Percentiles rank a stretch among this genome's conserved stretches.
phyloP scores from a whole-genome alignment of 2,888 invertebrate genomes.

The Tyria jacobaeae region DNA sequence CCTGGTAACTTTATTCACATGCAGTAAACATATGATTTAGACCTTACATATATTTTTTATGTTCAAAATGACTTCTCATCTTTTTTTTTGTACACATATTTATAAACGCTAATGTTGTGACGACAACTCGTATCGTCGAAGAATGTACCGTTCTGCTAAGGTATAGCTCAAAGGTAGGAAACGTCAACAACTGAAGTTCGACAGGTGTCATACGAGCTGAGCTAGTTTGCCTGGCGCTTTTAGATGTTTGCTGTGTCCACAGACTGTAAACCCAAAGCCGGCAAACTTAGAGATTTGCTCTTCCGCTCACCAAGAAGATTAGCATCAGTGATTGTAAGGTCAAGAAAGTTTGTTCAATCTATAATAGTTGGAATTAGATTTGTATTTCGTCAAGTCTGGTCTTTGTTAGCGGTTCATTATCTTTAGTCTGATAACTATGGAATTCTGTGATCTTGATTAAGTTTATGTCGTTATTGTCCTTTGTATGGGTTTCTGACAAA shows the following conservation, averaged over 20 bases:
- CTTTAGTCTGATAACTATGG: slow-evolving; percentile 30
- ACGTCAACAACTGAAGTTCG: slow-evolving; percentile 62
- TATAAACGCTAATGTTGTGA: neutral
- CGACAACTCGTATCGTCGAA: neutral
- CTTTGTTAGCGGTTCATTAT: slow-evolving; percentile 43
- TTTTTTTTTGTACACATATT: neutral
- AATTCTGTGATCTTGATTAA: slow-evolving; percentile 36
- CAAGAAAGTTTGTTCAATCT: slow-evolving; percentile 53
- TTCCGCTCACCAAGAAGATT: slow-evolving; percentile 65
- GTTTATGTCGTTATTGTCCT: slow-evolving; percentile 30
- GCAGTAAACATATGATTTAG: neutral
- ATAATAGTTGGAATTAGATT: slow-evolving; percentile 51
- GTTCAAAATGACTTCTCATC: neutral
- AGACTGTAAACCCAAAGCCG: slow-evolving; percentile 66
- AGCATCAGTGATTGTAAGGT: slow-evolving; percentile 71
- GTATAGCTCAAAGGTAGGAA: slow-evolving; percentile 32
- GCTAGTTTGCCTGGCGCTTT: slow-evolving; percentile 62
- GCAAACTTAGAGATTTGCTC: slow-evolving; percentile 64
- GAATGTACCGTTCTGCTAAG: neutral
- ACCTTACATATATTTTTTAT: neutral
- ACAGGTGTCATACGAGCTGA: slow-evolving; percentile 65
- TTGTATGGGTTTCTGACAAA: slow-evolving; percentile 26
- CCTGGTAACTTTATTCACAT: slow-evolving; percentile 30
- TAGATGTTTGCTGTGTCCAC: slow-evolving; percentile 67
- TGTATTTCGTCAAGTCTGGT: slow-evolving; percentile 43